A percentile compares a stretch with the other conserved stretches of the same genome.
Evolutionary conservation across 1,140 invertebrate species (phyloP).

Genomic region (Parasteatoda tepidariorum): DNA sequence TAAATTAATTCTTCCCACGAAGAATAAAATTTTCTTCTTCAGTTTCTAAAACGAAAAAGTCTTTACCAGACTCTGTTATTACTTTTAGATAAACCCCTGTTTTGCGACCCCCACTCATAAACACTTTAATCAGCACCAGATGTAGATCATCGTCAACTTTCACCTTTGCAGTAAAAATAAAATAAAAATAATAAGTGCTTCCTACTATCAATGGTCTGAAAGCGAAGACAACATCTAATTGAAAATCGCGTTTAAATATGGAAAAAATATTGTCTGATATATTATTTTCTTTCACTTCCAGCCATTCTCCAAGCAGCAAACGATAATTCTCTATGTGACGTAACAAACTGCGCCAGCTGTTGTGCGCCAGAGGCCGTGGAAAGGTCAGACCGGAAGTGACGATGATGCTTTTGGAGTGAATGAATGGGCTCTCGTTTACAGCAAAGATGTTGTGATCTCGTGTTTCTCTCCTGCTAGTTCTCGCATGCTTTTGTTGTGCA

Average conservation of each 20-base stretch:
- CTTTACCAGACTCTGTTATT: too few species aligned
- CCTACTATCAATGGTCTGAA: conserved; percentile 31
- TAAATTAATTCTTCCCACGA: too few species aligned
- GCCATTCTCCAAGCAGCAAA: conserved; percentile 9
- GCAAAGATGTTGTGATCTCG: conserved; percentile 44
- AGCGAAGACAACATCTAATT: conserved; percentile 49
- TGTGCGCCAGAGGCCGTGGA: conserved; percentile 53
- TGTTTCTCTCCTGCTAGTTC: too few species aligned
- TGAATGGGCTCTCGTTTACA: background rate
- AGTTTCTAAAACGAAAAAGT: too few species aligned
- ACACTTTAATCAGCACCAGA: conserved; percentile 53
- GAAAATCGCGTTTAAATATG: conserved; percentile 45
- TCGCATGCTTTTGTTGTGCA: too few species aligned
- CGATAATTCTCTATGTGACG: conserved; percentile 33
- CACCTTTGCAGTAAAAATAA: background rate
- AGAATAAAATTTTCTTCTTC: too few species aligned
- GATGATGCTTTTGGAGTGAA: conserved; percentile 10
- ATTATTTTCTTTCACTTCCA: conserved; percentile 20
- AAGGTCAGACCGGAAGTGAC: conserved; percentile 58
- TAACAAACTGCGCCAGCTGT: conserved; percentile 54
- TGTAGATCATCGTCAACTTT: conserved; percentile 12
- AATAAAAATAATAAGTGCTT: too few species aligned
- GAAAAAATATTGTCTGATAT: background rate
- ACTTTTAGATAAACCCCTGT: too few species aligned
- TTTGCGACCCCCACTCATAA: conserved; percentile 17